Base-by-base conservation (phyloP, 1,140 invertebrate genomes). In the Zaprionus africanus region DNA sequence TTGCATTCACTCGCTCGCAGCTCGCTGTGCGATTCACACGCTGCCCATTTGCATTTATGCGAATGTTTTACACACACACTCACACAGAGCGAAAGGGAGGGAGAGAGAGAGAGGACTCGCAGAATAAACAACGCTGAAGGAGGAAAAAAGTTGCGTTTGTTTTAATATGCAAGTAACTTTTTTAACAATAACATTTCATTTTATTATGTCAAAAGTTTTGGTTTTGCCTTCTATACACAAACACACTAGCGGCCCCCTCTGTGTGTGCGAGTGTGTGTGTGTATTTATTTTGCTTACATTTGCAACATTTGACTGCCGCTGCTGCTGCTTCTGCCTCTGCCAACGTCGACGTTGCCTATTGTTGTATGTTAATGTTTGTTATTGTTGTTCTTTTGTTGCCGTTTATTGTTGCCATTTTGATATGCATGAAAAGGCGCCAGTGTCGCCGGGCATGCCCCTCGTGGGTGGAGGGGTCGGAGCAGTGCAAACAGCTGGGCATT, bases 161-260 rank as follows among this genome's bases (percentile, higher is more conserved):
- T 90, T 90, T 90, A 90, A 90, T 90, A 90, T 90, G 79, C 86
- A 86, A 86, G 81, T 82, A 90, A 91, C 84, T 88, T 88, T 86
- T 88, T 88, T 90, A 87, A 87, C 80, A 90, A 85, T 90, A 85
- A 90, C 85, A 90, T 90, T 91, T 86, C 81, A 91, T 91, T 92
- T 91, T 92, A 91, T 91, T 92, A 86, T 92, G 85, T 88, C 88
- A 91, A 91, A 91, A 83, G 83, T 91, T 88, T 88, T 87, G 79
- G 78, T 91, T 82, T 91, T 81, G 64, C 69, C 51, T 72, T 76
- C 46, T 64, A 70, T 61, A 76, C 51, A 61, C 62, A 58, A 19
- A 49, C 31, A 66, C 56, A 67, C 70, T 56, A 46, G 41, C 7
- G 28, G n/a, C n/a, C 41, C 41, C n/a, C 36, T 53, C 56, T 51